Evolutionary conservation across 2,888 invertebrate genomes (phyloP).

Genomic region (Enoplolaimus lenunculus): DNA sequence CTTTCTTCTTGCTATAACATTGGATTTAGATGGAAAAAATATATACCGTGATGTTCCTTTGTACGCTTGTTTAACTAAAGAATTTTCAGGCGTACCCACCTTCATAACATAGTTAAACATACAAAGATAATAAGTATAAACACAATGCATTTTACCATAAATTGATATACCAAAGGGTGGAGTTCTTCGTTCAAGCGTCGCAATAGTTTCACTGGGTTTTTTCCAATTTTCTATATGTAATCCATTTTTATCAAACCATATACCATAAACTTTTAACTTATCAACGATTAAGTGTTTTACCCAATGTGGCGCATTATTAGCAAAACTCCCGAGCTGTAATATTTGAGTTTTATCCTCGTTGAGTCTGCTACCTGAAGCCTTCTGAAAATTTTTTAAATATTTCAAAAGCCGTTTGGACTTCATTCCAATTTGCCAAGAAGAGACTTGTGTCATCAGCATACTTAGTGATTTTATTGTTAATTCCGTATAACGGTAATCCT

Average conservation of each 20-base stretch:
- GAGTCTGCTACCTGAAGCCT: not conserved
- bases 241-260: not conserved
- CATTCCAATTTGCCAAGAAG: not conserved
- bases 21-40: not conserved
- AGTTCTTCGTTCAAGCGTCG: not conserved
- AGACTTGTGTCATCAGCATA: slow-evolving; percentile 5
- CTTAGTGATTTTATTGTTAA: not conserved
- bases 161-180: not conserved
- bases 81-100: not conserved
- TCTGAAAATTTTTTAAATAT: not conserved
- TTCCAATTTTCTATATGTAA: not conserved
- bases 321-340: not conserved
- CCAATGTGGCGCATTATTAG: not conserved
- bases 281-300: not conserved
- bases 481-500: not conserved
- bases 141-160: not conserved
- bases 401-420: not conserved
- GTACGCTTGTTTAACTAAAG: not conserved
- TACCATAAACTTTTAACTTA: not conserved
- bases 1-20: not conserved
- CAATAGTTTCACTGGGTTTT: not conserved
- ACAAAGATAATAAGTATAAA: not conserved
- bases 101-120: not conserved
- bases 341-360: not conserved
- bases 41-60: not conserved